A percentile compares a stretch with the other conserved stretches of the same genome.
These are phyloP conservation scores for Emydura subglobosa DNA, from an alignment of 2,113 vertebrate genomes.

Conservation along the genomic window DNA sequence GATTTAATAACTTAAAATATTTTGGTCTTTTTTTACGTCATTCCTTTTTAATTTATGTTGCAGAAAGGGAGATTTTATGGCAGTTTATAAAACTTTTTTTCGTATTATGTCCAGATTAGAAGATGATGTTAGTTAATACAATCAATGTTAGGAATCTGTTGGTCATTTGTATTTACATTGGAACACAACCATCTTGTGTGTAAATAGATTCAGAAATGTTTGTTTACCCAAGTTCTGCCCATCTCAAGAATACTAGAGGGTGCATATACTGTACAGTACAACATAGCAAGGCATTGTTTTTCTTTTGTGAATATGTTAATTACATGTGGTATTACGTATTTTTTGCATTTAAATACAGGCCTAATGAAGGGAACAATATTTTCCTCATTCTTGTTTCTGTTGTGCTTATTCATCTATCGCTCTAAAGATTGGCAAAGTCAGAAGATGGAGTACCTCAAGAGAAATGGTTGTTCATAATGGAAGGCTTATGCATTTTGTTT, in stretches of 20 bases:
- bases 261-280: constrained; percentile 77
- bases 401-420: constrained; percentile 79
- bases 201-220: constrained; percentile 86
- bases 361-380: constrained; percentile 92
- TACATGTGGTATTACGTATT: constrained; percentile 82
- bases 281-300: constrained; percentile 70
- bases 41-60: constrained; percentile 89
- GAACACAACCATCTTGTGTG: constrained; percentile 73
- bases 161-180: constrained; percentile 77
- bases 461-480: constrained; percentile 51
- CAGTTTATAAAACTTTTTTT: constrained; percentile 79
- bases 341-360: constrained; percentile 83
- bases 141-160: constrained; percentile 79
- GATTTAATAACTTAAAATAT: constrained; percentile 95
- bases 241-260: constrained; percentile 72
- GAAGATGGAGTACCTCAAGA: constrained; percentile 76
- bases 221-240: constrained; percentile 76
- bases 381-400: constrained; percentile 79
- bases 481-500: constrained; percentile 52
- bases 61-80: constrained; percentile 84
- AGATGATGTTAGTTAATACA: constrained; percentile 81
- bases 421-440: constrained; percentile 71
- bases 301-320: constrained; percentile 78
- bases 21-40: constrained; percentile 87
- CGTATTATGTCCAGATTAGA: constrained; percentile 75